phyloP scores from a whole-genome alignment of 2,113 vertebrate genomes.

The Pomatorhinus ruficollis region DNA sequence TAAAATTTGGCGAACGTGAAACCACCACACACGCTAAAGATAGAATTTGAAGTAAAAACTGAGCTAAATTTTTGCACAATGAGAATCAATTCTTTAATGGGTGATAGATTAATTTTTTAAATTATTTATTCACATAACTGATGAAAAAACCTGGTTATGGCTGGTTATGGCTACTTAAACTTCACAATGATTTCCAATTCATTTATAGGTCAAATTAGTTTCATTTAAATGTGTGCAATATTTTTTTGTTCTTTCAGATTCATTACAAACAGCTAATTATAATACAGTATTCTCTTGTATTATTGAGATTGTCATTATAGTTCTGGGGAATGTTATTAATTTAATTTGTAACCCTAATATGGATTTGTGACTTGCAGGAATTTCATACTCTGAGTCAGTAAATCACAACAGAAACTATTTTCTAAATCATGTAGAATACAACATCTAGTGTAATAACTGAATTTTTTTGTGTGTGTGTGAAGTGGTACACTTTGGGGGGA shows the following conservation, averaged over 20 bases:
- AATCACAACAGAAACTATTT: neutral
- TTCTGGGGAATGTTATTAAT: neutral
- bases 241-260: neutral
- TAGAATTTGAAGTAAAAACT: neutral
- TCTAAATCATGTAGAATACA: neutral
- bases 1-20: no score
- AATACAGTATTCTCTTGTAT: neutral
- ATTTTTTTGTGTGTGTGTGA: neutral
- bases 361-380: neutral
- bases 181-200: neutral
- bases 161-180: neutral
- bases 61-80: neutral
- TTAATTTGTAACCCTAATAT: neutral
- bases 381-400: neutral
- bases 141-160: neutral
- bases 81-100: neutral
- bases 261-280: neutral
- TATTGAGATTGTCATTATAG: neutral
- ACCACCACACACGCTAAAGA: no score
- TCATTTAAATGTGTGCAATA: neutral
- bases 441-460: neutral
- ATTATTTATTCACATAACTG: neutral
- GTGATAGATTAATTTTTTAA: neutral
- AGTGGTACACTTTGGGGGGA: rapidly evolving
- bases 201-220: neutral